Conservation (phyloP, 2,113 vertebrate species). For the Cromileptes altivelis region DNA sequence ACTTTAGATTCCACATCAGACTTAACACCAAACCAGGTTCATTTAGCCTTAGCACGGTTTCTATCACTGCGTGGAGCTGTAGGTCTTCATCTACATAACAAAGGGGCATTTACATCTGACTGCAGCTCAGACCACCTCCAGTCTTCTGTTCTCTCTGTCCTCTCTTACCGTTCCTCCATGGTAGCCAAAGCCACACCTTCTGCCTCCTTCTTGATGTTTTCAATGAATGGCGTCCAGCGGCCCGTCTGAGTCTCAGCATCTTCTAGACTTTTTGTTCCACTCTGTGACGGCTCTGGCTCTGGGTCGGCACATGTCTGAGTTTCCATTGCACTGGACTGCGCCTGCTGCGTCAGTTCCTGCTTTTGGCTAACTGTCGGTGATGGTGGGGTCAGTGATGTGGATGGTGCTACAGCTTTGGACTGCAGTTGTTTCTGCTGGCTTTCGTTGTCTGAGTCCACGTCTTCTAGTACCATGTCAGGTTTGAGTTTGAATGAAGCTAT, state of each 20-base stretch:
- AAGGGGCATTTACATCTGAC: neutral
- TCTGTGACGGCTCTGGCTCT: neutral
- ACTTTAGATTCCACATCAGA: neutral
- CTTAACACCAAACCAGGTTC: neutral
- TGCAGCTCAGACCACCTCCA: neutral
- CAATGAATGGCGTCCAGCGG: conserved; percentile 83
- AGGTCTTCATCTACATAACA: neutral
- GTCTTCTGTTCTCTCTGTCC: neutral
- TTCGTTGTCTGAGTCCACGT: conserved; percentile 78
- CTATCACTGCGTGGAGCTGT: no score
- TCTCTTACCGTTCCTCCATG: conserved; percentile 84
- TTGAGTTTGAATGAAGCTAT: conserved; percentile 70
- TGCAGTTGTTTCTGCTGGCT: conserved; percentile 24
- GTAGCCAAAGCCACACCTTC: conserved; percentile 77
- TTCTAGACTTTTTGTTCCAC: conserved; percentile 55
- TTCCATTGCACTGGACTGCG: neutral
- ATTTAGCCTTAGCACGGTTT: neutral
- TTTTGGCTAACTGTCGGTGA: neutral
- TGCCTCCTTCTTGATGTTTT: conserved; percentile 81
- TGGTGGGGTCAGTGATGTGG: neutral
- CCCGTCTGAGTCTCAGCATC: conserved; percentile 85
- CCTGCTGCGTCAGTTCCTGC: conserved; percentile 1
- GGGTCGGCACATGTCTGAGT: neutral
- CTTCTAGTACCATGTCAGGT: conserved; percentile 81
- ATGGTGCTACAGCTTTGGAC: neutral